Evolutionary conservation across 2,113 vertebrate species (phyloP).

Genomic region (Tragelaphus imberbis): DNA sequence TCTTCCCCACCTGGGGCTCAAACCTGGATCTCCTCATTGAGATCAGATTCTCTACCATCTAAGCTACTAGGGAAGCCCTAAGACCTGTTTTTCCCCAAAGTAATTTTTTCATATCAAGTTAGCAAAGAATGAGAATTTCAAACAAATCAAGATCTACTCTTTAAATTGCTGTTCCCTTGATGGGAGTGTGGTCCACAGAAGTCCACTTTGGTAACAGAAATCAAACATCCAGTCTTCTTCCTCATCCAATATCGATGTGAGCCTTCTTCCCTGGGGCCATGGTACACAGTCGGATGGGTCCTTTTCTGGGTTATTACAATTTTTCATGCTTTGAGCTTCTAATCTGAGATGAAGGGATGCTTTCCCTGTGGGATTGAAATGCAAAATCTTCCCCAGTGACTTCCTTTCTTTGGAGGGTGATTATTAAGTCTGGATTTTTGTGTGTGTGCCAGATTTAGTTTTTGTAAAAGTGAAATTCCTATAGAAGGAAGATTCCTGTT

Average conservation of each 20-base stretch:
- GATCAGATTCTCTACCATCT: neutral
- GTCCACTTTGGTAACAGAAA: neutral
- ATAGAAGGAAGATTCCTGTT: neutral
- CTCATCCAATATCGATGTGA: neutral
- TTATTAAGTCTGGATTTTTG: neutral
- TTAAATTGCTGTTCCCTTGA: neutral
- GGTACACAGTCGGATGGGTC: neutral
- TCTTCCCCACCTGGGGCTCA: neutral
- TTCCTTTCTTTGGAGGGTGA: neutral
- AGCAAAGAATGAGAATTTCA: neutral
- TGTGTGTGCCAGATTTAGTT: neutral
- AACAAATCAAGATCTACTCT: neutral
- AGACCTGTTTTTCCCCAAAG: neutral
- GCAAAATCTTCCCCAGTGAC: neutral
- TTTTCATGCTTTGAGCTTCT: neutral
- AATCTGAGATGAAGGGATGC: neutral
- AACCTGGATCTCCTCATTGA: neutral
- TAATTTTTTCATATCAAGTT: neutral
- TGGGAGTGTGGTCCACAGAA: neutral
- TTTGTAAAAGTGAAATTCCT: slow-evolving; percentile 10
- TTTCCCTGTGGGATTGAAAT: neutral
- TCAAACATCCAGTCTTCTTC: neutral
- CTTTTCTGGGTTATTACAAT: neutral
- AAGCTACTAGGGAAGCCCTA: neutral
- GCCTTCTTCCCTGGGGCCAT: neutral